A percentile compares a stretch with the other conserved stretches of the same genome.
Evolutionary conservation across 2,888 invertebrate genomes (phyloP).

Genomic region (Pammene aurita): DNA sequence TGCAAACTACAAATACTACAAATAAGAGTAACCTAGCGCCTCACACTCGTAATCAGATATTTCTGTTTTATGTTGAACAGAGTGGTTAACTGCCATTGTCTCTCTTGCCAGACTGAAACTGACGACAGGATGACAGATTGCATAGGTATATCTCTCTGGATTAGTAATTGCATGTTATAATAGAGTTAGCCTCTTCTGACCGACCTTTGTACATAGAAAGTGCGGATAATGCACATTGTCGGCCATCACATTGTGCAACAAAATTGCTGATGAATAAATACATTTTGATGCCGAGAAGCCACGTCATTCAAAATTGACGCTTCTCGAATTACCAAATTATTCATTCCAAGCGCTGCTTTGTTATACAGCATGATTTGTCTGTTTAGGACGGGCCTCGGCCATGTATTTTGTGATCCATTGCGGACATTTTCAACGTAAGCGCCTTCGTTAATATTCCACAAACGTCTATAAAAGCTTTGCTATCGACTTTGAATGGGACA

Average conservation of each 20-base stretch:
- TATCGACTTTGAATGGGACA: constrained; percentile 39
- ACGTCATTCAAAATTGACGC: constrained; percentile 30
- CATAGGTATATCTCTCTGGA: background rate
- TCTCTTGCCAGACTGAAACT: no score
- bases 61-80: no score
- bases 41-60: no score
- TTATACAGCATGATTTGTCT: constrained; percentile 64
- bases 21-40: background rate
- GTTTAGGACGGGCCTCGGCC: constrained; percentile 49
- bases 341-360: constrained; percentile 55
- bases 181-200: background rate
- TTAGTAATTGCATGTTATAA: background rate
- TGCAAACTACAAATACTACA: constrained; percentile 2
- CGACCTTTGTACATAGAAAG: constrained; percentile 3
- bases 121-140: no score
- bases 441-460: constrained; percentile 38
- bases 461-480: constrained; percentile 37
- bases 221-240: background rate
- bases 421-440: constrained; percentile 38
- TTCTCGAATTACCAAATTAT: constrained; percentile 47
- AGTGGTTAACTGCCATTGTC: no score
- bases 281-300: constrained; percentile 18
- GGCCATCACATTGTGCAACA: constrained; percentile 6
- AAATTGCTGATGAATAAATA: constrained; percentile 13
- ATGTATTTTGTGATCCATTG: constrained; percentile 47